These are phyloP conservation scores for Andrena hattorfiana DNA, from an alignment of 2,888 invertebrate genomes.

Conservation along the genomic window DNA sequence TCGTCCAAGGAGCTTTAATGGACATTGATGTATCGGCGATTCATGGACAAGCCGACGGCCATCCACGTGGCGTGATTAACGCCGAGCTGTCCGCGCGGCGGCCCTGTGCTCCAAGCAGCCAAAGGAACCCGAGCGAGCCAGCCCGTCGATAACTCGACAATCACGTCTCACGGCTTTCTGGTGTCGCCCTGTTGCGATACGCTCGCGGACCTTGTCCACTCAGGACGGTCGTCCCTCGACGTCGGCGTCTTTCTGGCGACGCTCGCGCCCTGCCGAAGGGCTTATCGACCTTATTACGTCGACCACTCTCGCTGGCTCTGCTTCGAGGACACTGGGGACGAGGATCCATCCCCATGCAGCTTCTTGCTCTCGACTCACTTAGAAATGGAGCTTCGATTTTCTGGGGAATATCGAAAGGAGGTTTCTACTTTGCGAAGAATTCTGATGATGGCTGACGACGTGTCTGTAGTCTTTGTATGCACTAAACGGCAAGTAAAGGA, in stretches of 20 bases:
- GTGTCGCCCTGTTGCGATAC: constrained; percentile 55
- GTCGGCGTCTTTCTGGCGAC: constrained; percentile 51
- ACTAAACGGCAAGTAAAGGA: too few species aligned
- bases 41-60: constrained; percentile 55
- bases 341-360: neutral
- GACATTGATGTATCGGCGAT: constrained; percentile 82
- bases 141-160: constrained; percentile 52
- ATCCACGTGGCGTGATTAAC: constrained; percentile 79
- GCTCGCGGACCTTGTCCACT: constrained; percentile 44
- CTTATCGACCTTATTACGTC: constrained; percentile 74
- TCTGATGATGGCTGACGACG: too few species aligned
- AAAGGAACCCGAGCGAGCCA: constrained; percentile 6
- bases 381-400: neutral
- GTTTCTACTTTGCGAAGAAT: too few species aligned
- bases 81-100: constrained; percentile 70
- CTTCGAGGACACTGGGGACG: neutral
- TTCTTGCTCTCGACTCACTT: neutral
- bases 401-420: too few species aligned
- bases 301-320: neutral
- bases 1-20: constrained; percentile 75
- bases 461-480: too few species aligned
- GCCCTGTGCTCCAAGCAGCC: constrained; percentile 3
- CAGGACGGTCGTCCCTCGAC: constrained; percentile 33
- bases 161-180: constrained; percentile 60
- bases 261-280: constrained; percentile 30